Base-by-base conservation (phyloP, 1,140 invertebrate species). In the Pseudobourletiella spinata region DNA sequence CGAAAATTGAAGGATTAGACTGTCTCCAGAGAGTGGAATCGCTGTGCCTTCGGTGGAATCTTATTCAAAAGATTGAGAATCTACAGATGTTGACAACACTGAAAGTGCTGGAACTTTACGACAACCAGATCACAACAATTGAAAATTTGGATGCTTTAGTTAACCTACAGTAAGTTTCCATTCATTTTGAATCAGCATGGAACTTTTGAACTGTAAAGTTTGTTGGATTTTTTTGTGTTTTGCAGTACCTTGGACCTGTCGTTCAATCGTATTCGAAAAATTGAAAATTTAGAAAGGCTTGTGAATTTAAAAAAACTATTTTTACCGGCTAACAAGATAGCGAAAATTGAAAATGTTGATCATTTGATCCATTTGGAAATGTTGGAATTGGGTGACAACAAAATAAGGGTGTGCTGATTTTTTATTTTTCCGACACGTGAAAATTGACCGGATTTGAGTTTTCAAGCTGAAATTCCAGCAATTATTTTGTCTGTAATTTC, bases 321-420 rank as follows among this genome's bases (percentile, higher is more conserved):
- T 76, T 76, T 99, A 20, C 88, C 91, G 52, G 90, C 95, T 14
- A 99, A 99, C 75, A 93, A 87, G 77, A 91, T 99, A 25, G 74
- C 76, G 0, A 86, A 86, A 74, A 98, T 99, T 66, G 86, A 98
- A 77, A 97, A 98, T 80, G 67, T 99, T 16, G 82, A 83, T 39
- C 83, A 88, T 74, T 76, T 97, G 22, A 80, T 80, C 3, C 84
- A 89, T 56, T 78, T 99, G 11, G 85, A 85, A 43, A 80, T 91
- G 73, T 75, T 99, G 22, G 96, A 99, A 77, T 76, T 99, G 30
- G 96, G 96, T 1, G 91, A 96, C 69, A 99, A 98, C 76, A 88
- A 86, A 76, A 89, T 98, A 67, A 79, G 89, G 71, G 88, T 88
- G 78, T 77, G 77, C 68, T 42, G 24, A 16, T 50, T 50, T 11